phyloP scores from a whole-genome alignment of 1,140 invertebrate genomes.

The Daktulosphaira vitifoliae region DNA sequence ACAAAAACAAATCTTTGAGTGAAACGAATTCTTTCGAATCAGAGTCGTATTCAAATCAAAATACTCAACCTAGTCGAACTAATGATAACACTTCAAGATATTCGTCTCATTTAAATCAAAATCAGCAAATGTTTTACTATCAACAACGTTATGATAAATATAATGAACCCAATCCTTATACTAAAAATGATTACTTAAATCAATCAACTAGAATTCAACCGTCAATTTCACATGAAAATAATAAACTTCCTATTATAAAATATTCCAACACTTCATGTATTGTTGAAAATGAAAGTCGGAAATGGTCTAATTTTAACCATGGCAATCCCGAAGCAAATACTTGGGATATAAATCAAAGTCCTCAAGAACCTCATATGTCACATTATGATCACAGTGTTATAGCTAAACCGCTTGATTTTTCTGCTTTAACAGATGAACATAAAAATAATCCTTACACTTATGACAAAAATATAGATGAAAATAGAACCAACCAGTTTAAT shows the following conservation, averaged over 20 bases:
- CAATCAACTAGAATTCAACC: background rate
- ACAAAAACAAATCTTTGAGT: conserved; percentile 8
- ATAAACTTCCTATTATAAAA: conserved; percentile 1
- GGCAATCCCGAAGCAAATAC: background rate
- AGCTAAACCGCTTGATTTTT: conserved; percentile 18
- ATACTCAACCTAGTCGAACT: conserved; percentile 12
- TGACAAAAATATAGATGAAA: background rate
- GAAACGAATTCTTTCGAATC: conserved; percentile 7
- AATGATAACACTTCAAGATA: background rate
- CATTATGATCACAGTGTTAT: conserved; percentile 15
- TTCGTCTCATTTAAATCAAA: conserved; percentile 1
- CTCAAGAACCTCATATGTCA: conserved; percentile 11
- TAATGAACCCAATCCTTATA: background rate
- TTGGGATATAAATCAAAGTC: background rate
- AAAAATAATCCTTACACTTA: conserved; percentile 11
- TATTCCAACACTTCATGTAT: conserved; percentile 5
- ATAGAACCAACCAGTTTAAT: background rate
- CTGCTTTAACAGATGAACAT: conserved; percentile 16
- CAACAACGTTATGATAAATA: background rate
- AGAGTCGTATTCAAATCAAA: conserved; percentile 8
- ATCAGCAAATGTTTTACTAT: background rate
- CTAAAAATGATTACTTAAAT: conserved; percentile 1
- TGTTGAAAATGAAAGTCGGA: conserved; percentile 9
- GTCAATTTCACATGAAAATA: background rate
- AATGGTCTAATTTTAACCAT: background rate